phyloP scores from a whole-genome alignment of 2,888 invertebrate species.

The Nipponacmea schrenckii region DNA sequence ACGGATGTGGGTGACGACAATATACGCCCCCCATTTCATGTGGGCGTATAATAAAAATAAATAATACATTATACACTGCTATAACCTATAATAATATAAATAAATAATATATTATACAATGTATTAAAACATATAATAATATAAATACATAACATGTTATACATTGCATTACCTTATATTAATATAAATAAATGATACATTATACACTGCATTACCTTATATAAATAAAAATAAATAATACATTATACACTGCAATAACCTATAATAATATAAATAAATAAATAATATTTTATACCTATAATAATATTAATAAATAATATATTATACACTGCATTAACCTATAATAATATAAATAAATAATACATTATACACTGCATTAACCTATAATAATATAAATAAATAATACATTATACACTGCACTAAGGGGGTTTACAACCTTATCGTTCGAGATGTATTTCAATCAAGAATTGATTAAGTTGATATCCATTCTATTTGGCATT shows the following conservation, averaged over 20 bases:
- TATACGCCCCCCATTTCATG: too few species aligned
- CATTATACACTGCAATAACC: constrained; percentile 93
- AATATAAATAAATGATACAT: constrained; percentile 8
- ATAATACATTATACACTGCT: neutral
- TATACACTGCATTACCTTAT: neutral
- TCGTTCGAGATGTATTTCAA: too few species aligned
- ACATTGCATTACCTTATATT: constrained; percentile 83
- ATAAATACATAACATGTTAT: constrained; percentile 78
- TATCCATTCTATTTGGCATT: too few species aligned
- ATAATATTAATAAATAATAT: neutral
- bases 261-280: constrained; percentile 41
- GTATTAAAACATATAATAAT: constrained; percentile 3
- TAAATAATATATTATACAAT: constrained; percentile 76
- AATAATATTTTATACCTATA: neutral
- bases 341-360: too few species aligned
- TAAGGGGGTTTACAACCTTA: too few species aligned
- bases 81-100: neutral
- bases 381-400: too few species aligned
- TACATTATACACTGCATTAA: too few species aligned
- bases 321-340: neutral
- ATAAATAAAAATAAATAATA: constrained; percentile 70
- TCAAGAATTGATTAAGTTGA: too few species aligned
- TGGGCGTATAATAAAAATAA: too few species aligned
- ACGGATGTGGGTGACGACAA: too few species aligned
- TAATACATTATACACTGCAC: too few species aligned